Percentiles rank a stretch among this genome's conserved stretches.
Evolutionary conservation across 2,797 vertebrate genomes (phyloP).

Genomic region (Carapus acus): DNA sequence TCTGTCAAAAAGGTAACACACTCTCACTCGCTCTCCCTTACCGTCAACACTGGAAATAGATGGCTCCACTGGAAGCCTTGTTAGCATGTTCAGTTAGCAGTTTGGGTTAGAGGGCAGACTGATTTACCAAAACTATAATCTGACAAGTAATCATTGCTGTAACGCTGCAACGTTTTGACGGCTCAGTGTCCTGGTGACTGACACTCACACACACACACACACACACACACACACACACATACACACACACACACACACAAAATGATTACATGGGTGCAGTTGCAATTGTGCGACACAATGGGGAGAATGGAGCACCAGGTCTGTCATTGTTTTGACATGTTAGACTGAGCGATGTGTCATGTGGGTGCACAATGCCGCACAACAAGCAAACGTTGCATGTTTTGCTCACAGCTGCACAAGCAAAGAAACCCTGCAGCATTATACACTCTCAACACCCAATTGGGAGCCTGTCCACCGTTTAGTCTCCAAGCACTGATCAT

Average conservation of each 20-base stretch:
- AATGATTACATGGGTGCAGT: slow-evolving; percentile 31
- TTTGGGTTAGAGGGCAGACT: slow-evolving; percentile 31
- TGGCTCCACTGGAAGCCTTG: slow-evolving; percentile 35
- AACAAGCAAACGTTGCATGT: not conserved
- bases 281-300: slow-evolving; percentile 10
- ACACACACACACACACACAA: slow-evolving; percentile 26
- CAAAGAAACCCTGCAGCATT: no score
- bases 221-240: slow-evolving; percentile 26
- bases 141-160: slow-evolving; percentile 7
- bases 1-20: slow-evolving; percentile 15
- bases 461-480: no score
- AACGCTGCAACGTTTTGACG: slow-evolving; percentile 10
- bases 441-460: no score
- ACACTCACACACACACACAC: slow-evolving; percentile 27
- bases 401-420: not conserved
- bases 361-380: slow-evolving; percentile 1
- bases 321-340: slow-evolving; percentile 18
- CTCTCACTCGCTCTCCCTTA: slow-evolving; percentile 14
- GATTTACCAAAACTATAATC: slow-evolving; percentile 25
- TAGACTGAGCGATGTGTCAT: slow-evolving; percentile 15
- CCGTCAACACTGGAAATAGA: slow-evolving; percentile 42
- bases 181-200: slow-evolving; percentile 25
- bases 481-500: no score
- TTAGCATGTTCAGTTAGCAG: slow-evolving; percentile 31
- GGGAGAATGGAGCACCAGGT: slow-evolving; percentile 10